phyloP scores from a whole-genome alignment of 2,113 vertebrate genomes.

The Mirounga angustirostris region DNA sequence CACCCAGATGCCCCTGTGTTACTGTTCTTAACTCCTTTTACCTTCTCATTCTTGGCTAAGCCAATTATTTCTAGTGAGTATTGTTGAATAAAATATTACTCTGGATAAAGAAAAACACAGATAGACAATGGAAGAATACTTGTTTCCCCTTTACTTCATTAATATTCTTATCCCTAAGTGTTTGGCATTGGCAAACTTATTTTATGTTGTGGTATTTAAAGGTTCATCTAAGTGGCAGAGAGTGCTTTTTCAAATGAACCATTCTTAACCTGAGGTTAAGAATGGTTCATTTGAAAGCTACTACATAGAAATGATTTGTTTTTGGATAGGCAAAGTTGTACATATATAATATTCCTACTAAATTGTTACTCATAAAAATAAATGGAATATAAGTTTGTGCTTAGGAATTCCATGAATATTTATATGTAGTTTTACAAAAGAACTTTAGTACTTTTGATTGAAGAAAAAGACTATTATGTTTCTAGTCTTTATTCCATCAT shows the following conservation, averaged over 20 bases:
- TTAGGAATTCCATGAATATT: not conserved
- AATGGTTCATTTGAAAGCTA: not conserved
- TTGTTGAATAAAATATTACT: not conserved
- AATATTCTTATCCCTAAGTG: not conserved
- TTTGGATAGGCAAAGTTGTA: not conserved
- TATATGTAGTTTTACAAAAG: not conserved
- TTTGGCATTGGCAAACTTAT: not conserved
- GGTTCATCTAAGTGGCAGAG: not conserved
- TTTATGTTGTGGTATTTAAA: not conserved
- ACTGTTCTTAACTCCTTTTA: not conserved
- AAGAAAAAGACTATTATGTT: not conserved
- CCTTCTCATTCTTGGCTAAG: not conserved
- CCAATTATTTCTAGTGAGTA: not conserved
- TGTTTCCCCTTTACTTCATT: not conserved
- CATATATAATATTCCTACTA: not conserved
- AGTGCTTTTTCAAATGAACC: not conserved
- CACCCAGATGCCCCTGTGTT: not conserved
- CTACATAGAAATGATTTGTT: not conserved
- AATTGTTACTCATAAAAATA: constrained; percentile 16
- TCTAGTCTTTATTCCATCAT: not conserved
- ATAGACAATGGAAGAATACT: not conserved
- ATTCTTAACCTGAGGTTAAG: not conserved
- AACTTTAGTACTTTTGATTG: constrained; percentile 10
- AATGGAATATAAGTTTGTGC: not conserved
- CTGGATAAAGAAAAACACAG: not conserved